Base-by-base conservation (phyloP, 1,140 invertebrate genomes). In the Drosophila pruinosa region DNA sequence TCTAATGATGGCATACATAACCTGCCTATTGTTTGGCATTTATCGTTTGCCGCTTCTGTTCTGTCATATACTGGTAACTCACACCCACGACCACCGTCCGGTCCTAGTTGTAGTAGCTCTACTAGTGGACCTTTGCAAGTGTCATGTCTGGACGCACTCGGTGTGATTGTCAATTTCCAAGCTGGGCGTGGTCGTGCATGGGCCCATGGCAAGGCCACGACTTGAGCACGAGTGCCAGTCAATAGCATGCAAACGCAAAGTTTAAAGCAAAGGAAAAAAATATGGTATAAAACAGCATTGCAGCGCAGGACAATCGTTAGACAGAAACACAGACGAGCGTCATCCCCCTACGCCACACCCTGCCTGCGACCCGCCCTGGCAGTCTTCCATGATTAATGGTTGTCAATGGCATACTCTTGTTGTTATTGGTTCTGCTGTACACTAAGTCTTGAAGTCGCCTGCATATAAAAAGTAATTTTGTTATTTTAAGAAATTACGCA, bases 351-450 rank as follows among this genome's bases (percentile, higher is more conserved):
- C 28, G 47, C 7, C 65, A 48, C 74, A 64, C 71, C 52, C 65
- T 34, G 58, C 38, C 54, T 53, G 43, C 41, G 65, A 77, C 79
- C 80, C 83, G 89, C 82, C 83, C 80, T 90, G 88, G 88, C 88
- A 90, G 88, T 82, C 82, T 78, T 75, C 83, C 88, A 90, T 90
- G 88, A 90, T 90, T 90, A 90, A 90, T 90, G 88, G 88, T 90
- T 90, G 88, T 90, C 88, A 90, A 89, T 90, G 88, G 73, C 82
- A 88, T 85, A 71, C 79, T 72, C 41, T 53, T 68, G 41, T 21
- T 64, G 53, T 17, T 53, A 19, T 36, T 57, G 24, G 14, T 47
- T 31, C 19, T 41, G 41, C 34, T 75, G 15, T 56, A 31, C 52
- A 56, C 72, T 62, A 64, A 45, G 52, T 50, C 14, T 26, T 19